phyloP scores from a whole-genome alignment of 2,888 invertebrate genomes.

The Phlogophora meticulosa region DNA sequence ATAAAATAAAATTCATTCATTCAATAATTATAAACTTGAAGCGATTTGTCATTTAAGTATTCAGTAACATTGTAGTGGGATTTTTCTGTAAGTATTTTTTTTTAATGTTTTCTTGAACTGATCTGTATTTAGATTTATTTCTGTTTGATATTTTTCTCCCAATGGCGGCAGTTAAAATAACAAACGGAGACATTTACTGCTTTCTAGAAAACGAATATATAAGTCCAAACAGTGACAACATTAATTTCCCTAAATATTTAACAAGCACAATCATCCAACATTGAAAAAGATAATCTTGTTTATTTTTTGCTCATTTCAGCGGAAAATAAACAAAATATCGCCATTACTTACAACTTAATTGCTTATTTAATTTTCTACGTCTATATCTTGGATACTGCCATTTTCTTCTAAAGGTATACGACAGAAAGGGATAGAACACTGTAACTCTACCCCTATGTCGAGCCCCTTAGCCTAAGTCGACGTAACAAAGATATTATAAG shows the following conservation, averaged over 20 bases:
- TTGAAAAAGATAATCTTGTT: conserved; percentile 3
- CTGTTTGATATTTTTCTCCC: too few species aligned
- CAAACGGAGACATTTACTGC: background rate
- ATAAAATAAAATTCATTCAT: too few species aligned
- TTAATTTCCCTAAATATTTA: conserved; percentile 14
- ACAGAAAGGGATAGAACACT: conserved; percentile 27
- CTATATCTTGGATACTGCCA: conserved; percentile 34
- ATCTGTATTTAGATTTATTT: too few species aligned
- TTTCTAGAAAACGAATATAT: background rate
- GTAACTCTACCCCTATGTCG: conserved; percentile 49
- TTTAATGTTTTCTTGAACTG: too few species aligned
- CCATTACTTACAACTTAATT: conserved; percentile 44
- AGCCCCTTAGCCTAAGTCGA: conserved; percentile 59
- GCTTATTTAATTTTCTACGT: conserved; percentile 57
- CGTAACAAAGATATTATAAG: conserved; percentile 74
- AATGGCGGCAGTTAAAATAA: background rate
- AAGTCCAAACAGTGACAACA: background rate
- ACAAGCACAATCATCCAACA: conserved; percentile 15
- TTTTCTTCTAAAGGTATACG: conserved; percentile 16
- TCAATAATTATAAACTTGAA: too few species aligned
- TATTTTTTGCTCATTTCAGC: conserved; percentile 2
- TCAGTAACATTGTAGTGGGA: too few species aligned
- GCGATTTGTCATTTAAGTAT: too few species aligned
- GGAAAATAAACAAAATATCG: conserved; percentile 58
- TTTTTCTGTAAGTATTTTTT: too few species aligned